Evolutionary conservation across 1,140 invertebrate species (phyloP), one percentile per base, ranked within the genome.

Genomic region (Apis cerana): DNA sequence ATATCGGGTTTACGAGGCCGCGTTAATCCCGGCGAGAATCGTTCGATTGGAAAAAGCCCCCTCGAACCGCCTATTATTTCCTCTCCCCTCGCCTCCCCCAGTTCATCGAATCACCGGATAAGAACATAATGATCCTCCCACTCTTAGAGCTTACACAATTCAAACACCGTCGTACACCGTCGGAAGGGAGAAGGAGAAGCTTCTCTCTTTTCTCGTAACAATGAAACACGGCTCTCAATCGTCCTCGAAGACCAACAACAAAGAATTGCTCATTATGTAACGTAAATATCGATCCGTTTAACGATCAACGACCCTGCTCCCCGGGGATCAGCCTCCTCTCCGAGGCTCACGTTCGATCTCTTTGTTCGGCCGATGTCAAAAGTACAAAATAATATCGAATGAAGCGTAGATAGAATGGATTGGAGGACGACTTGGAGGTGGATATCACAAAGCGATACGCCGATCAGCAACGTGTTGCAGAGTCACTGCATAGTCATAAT

Each of bases 401-500:
- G 64, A 19, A 27, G 33, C 56, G 56, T 33, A 59, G 64, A 54
- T 19, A 21, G n/a, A 52, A 23, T 43, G 5, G 58, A 11, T 27
- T 10, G 65, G 17, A 4, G 17, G n/a, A 0, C 50, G 68, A n/a
- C 9, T 74, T 43, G 59, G 56, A 85, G 52, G 33, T 68, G 33
- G 54, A 50, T 21, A 27, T 77, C 15, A 59, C 67, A 54, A 70
- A 50, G 50, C 50, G 27, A 33, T 11, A 43, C 33, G 50, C 78
- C 67, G 85, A 86, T 86, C 86, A 68, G 56, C 62, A 83, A 75
- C 80, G 72, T 80, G 69, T 88, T 78, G 86, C 87, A 23, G 68
- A 83, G 87, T 88, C 87, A 88, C 80, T 68, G 13, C 54, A 74
- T 33, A n/a, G 12, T 80, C 83, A 85, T 88, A 83, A 85, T 61